These are phyloP conservation scores for Dermochelys coriacea DNA, from an alignment of 2,797 vertebrate species.

Conservation along the genomic window DNA sequence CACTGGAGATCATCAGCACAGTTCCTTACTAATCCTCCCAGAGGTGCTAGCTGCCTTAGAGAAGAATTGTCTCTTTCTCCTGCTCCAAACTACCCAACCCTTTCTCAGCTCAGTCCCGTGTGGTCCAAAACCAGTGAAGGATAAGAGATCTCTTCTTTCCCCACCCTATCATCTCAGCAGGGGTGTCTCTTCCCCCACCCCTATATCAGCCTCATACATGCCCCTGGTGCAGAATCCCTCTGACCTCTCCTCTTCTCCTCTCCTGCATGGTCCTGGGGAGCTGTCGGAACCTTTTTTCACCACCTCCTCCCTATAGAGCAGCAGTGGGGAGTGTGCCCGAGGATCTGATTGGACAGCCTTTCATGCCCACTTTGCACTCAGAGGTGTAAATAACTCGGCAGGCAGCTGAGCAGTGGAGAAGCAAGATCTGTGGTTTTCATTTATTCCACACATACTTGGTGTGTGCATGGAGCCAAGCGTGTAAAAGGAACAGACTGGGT, in stretches of 20 bases:
- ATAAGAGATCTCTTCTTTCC: neutral
- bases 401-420: neutral
- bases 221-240: neutral
- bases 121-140: neutral
- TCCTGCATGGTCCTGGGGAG: neutral
- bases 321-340: neutral
- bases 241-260: neutral
- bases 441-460: neutral
- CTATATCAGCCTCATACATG: too few relatives aligned
- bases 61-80: neutral
- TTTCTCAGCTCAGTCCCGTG: neutral
- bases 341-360: neutral
- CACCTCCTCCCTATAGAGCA: neutral
- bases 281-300: neutral
- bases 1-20: neutral
- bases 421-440: neutral
- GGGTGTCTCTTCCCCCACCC: neutral
- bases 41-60: neutral
- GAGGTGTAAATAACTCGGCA: neutral
- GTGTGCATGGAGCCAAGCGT: neutral
- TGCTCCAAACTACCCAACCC: neutral
- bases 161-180: neutral
- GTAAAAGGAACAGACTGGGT: neutral
- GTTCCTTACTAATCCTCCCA: neutral
- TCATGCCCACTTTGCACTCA: neutral